Conservation (phyloP, 1,140 invertebrate genomes). For the Drosophila subpulchrella region DNA sequence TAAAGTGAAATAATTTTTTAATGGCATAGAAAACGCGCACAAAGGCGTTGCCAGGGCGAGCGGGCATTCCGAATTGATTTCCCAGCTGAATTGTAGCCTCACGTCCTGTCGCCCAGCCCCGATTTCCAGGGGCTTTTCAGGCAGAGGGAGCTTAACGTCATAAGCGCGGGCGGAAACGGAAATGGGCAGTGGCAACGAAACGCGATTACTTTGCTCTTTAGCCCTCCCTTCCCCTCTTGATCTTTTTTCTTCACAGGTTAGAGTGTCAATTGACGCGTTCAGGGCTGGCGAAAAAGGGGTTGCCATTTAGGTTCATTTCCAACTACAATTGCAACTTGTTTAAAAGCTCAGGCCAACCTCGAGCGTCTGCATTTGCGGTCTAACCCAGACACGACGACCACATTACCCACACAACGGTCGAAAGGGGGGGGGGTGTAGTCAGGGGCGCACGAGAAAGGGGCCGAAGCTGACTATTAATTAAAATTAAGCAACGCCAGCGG, state of each 20-base stretch:
- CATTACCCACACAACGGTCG: constrained; percentile 4
- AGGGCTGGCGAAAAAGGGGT: background rate
- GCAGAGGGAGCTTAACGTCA: constrained; percentile 52
- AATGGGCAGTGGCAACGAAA: constrained; percentile 52
- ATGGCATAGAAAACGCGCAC: constrained; percentile 58
- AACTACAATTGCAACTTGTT: constrained; percentile 47
- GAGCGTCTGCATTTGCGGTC: constrained; percentile 40
- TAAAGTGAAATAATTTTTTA: constrained; percentile 79
- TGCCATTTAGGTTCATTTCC: constrained; percentile 19
- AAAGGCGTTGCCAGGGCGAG: background rate
- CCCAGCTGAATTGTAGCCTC: constrained; percentile 58
- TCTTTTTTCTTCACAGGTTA: background rate
- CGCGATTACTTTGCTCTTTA: constrained; percentile 9
- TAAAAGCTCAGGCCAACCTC: constrained; percentile 13
- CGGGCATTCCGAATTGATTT: constrained; percentile 71
- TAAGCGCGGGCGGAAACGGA: constrained; percentile 58
- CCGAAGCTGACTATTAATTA: constrained; percentile 63
- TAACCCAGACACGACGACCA: constrained; percentile 25
- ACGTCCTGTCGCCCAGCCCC: background rate
- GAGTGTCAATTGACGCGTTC: constrained; percentile 21
- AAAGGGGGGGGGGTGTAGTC: background rate
- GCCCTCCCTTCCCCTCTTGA: background rate
- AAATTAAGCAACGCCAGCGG: constrained; percentile 49
- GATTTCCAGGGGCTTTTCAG: constrained; percentile 22
- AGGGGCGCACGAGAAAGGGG: background rate